Base-by-base conservation (phyloP, 2,113 vertebrate species). In the Pipra filicauda region DNA sequence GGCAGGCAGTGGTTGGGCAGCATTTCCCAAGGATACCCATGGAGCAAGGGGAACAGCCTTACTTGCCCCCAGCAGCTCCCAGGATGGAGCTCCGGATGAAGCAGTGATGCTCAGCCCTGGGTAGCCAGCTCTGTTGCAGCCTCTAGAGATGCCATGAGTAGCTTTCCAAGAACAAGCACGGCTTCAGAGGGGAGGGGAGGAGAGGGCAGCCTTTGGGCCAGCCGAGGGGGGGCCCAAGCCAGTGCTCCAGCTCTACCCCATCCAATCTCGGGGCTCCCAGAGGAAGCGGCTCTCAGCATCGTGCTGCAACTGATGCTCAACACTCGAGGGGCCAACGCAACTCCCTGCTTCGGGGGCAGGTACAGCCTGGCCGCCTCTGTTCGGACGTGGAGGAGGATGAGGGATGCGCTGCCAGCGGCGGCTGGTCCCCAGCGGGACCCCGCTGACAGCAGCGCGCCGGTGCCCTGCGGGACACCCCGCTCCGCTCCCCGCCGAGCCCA, bases 211-310 rank as follows among this genome's bases (percentile, higher is more conserved):
- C 33, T 48, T 33, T 30, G 43, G 78, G 67, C 26, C 30, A 41
- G 35, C 62, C 2, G 1, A 74, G 3, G 1, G 4, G 22, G 39
- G 18, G 76, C 79, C 54, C 35, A 67, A 37, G 37, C 37, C 77
- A 35, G 70, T 0, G 0, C 35, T 9, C 35, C 18, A 0, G 59
- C 59, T 54, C 51, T 5, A 20, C 9, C 91, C 58, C 71, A 8
- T 48, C 37, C 48, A 6, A 24, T 19, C 59, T 58, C 52, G 5
- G 16, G 4, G 12, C 49, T 72, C 57, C 8, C 52, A 13, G 58
- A 44, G 21, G 62, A 71, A 41, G 92, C 57, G 12, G 54, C 80
- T 65, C 76, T 86, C 26, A 0, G 57, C 80, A 46, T 48, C n/a
- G 1, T 11, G 14, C 75, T n/a, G 57, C 30, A 6, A 79, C 28